These are phyloP conservation scores for Ramphastos sulfuratus DNA, from an alignment of 2,113 vertebrate genomes.

Conservation along the genomic window DNA sequence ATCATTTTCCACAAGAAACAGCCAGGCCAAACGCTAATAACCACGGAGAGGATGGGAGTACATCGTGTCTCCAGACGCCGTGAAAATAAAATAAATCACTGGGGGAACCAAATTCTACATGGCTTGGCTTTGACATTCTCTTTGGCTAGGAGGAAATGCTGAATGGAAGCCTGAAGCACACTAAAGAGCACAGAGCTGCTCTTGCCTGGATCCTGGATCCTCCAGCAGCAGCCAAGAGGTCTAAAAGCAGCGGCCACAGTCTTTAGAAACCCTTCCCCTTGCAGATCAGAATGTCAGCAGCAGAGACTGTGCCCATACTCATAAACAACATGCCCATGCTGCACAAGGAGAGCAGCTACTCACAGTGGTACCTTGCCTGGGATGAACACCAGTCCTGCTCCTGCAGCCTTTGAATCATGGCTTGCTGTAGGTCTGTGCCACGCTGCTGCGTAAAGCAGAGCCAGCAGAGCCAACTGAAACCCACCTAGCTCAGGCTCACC, in stretches of 20 bases:
- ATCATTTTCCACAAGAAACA: conserved; percentile 78
- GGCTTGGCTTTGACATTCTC: conserved; percentile 64
- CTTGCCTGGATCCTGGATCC: conserved; percentile 2
- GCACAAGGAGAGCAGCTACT: not conserved
- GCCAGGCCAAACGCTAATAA: conserved; percentile 70
- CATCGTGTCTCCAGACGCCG: conserved; percentile 62
- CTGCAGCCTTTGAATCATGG: conserved; percentile 10
- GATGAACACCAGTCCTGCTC: not conserved
- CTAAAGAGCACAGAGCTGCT: not conserved
- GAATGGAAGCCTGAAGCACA: not conserved
- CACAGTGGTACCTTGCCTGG: not conserved
- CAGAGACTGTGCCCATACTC: not conserved
- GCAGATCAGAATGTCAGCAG: not conserved
- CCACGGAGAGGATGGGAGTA: conserved; percentile 66
- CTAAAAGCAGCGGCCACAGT: not conserved
- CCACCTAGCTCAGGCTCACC: not conserved
- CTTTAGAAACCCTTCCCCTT: not conserved
- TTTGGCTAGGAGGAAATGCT: conserved; percentile 58
- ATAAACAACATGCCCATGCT: not conserved
- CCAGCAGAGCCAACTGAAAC: not conserved
- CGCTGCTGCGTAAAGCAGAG: conserved; percentile 9
- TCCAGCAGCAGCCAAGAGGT: not conserved
- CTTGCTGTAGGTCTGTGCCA: not conserved
- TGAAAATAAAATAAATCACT: conserved; percentile 54
- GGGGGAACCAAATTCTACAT: conserved; percentile 30